Base-by-base conservation (phyloP, 2,888 invertebrate genomes). In the Lysandra coridon region DNA sequence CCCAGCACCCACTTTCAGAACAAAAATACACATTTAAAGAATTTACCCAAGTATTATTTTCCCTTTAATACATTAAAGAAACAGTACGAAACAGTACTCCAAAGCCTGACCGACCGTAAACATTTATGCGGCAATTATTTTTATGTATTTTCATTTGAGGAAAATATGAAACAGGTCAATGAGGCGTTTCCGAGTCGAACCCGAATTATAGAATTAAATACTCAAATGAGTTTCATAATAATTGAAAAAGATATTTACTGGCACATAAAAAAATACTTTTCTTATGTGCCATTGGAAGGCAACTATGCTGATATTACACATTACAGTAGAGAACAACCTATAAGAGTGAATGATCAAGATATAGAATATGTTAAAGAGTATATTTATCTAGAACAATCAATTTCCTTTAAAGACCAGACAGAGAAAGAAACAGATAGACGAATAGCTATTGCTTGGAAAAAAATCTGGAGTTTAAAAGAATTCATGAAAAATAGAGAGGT, bases 111-210 rank as follows among this genome's bases (percentile, higher is more conserved):
- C 75, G 49, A 5, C 49, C 49, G 44, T 75, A 53, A 49, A 49
- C 75, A 53, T 44, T 44, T 75, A 14, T 69, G 33, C 69, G 69
- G 75, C 75, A 49, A 49, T 53, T 53, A 75, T 7, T 44, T 75
- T 75, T 75, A 75, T 75, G 53, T 69, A 69, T 37, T 69, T 69
- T 69, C 14, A 75, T 75, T 75, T 75, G 23, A 49, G 75, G 75
- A 75, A 75, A 75, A 74, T 74, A 12, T 44, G 49, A 75, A 75
- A 1, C 75, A 14, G 75, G 75, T 75, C 75, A 75, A 49, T 49
- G 30, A 53, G 74, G 30, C 30, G 14, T 23, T 49, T 23, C 75
- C 23, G 75, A 10, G 30, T 74, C 7, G 44, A 74, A 23, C 73
- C 49, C 40, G 78, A 73, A 73, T 69, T 44, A 74, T 53, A 53